These are phyloP conservation scores for Papilio elwesi DNA, from an alignment of 2,888 invertebrate genomes.

Conservation along the genomic window DNA sequence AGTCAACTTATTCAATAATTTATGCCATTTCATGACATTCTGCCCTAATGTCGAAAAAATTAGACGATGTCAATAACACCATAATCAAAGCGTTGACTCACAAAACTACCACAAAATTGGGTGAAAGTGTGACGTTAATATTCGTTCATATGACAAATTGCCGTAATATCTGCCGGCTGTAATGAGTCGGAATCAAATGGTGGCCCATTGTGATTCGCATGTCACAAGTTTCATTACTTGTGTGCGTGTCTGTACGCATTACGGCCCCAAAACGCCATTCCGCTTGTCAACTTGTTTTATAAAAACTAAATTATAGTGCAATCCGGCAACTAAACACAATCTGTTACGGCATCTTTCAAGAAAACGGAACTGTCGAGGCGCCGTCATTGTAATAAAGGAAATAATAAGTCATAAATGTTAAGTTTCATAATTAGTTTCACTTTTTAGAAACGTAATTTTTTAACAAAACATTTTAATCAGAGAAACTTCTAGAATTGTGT, in stretches of 20 bases:
- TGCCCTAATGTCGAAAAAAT: slow-evolving; percentile 18
- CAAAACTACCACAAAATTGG: slow-evolving; percentile 70
- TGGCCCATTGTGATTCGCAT: slow-evolving; percentile 67
- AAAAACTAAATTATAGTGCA: slow-evolving; percentile 46
- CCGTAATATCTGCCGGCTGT: slow-evolving; percentile 57
- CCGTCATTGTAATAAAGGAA: slow-evolving; percentile 23
- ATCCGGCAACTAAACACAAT: slow-evolving; percentile 44
- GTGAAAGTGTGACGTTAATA: slow-evolving; percentile 80
- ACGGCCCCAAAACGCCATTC: slow-evolving; percentile 47
- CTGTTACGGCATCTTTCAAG: slow-evolving; percentile 45
- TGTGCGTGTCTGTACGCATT: slow-evolving; percentile 58
- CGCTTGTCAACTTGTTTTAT: slow-evolving; percentile 48
- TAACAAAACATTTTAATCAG: neutral
- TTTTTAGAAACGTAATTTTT: neutral
- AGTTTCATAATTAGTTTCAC: slow-evolving; percentile 16
- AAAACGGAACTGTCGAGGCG: slow-evolving; percentile 44
- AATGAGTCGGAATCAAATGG: slow-evolving; percentile 71
- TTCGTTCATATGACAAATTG: slow-evolving; percentile 78
- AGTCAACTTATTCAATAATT: slow-evolving; percentile 11
- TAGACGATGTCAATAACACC: slow-evolving; percentile 40
- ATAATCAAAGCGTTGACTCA: slow-evolving; percentile 65
- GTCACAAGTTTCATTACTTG: slow-evolving; percentile 61
- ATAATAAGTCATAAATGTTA: slow-evolving; percentile 24
- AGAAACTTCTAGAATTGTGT: neutral
- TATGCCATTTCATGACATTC: slow-evolving; percentile 16